These are phyloP conservation scores for Alsophila aescularia DNA, from an alignment of 2,888 invertebrate genomes.

Conservation along the genomic window DNA sequence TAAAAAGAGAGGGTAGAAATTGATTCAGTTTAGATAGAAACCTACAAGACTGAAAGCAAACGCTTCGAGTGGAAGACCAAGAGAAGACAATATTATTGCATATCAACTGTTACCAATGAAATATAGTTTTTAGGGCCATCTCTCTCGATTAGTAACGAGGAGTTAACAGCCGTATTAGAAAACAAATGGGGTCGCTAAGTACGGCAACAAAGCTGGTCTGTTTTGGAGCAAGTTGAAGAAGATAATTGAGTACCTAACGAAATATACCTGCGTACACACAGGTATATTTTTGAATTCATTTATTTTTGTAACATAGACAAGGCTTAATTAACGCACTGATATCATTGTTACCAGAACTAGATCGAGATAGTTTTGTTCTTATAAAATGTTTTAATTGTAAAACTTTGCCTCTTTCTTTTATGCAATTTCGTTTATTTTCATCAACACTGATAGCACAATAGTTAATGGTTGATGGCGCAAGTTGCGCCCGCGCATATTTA, in stretches of 20 bases:
- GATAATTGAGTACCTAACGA: too few species aligned
- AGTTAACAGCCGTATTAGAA: slow-evolving; percentile 4
- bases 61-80: slow-evolving; percentile 12
- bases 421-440: not conserved
- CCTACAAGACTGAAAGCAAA: slow-evolving; percentile 7
- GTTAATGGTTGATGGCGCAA: slow-evolving; percentile 2
- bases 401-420: too few species aligned
- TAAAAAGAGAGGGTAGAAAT: too few species aligned
- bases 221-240: too few species aligned
- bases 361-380: too few species aligned
- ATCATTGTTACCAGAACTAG: too few species aligned
- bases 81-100: not conserved
- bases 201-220: slow-evolving; percentile 16
- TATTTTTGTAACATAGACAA: too few species aligned
- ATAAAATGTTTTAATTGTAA: too few species aligned
- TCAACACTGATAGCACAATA: not conserved
- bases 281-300: too few species aligned
- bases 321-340: too few species aligned
- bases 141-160: slow-evolving; percentile 6
- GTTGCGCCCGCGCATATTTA: slow-evolving; percentile 47
- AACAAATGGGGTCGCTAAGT: slow-evolving; percentile 30
- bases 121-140: not conserved
- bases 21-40: not conserved
- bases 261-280: too few species aligned
- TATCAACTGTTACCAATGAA: not conserved